Conservation (phyloP, 1,140 invertebrate species). For the Rhagoletis pomonella region DNA sequence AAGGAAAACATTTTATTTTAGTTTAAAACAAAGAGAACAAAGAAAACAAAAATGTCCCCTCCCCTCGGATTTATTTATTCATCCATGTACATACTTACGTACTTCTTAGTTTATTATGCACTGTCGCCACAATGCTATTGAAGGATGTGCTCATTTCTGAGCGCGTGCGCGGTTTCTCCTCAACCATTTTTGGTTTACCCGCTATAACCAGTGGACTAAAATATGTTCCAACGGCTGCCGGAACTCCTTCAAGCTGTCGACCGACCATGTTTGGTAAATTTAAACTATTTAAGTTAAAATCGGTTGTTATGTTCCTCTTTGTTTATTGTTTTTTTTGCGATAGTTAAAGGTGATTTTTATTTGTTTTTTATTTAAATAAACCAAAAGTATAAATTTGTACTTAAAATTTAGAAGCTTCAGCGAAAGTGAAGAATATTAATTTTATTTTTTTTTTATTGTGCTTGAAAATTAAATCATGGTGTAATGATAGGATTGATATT, state of each 20-base stretch:
- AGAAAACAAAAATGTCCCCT: too few species aligned
- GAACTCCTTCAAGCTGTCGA: slow-evolving; percentile 8
- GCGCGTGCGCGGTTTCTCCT: not conserved
- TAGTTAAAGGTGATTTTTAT: not conserved
- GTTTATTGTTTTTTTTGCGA: slow-evolving; percentile 14
- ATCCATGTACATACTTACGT: not conserved
- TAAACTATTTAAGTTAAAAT: slow-evolving; percentile 36
- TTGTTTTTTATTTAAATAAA: not conserved
- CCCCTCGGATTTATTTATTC: too few species aligned
- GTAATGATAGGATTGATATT: too few species aligned
- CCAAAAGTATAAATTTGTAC: slow-evolving; percentile 17
- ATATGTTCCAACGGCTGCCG: not conserved
- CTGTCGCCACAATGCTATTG: slow-evolving; percentile 39
- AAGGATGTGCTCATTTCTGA: not conserved
- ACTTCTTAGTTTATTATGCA: slow-evolving; percentile 41
- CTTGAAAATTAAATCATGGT: slow-evolving; percentile 35
- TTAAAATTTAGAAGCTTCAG: slow-evolving; percentile 29
- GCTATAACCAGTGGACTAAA: not conserved
- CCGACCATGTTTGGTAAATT: slow-evolving; percentile 55
- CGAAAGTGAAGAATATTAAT: not conserved
- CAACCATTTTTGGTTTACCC: not conserved
- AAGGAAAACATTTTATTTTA: not conserved
- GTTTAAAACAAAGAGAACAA: too few species aligned
- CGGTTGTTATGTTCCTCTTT: slow-evolving; percentile 9
- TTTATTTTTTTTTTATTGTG: slow-evolving; percentile 22